Base-by-base conservation (phyloP, 2,797 vertebrate genomes). In the Spea hammondii region DNA sequence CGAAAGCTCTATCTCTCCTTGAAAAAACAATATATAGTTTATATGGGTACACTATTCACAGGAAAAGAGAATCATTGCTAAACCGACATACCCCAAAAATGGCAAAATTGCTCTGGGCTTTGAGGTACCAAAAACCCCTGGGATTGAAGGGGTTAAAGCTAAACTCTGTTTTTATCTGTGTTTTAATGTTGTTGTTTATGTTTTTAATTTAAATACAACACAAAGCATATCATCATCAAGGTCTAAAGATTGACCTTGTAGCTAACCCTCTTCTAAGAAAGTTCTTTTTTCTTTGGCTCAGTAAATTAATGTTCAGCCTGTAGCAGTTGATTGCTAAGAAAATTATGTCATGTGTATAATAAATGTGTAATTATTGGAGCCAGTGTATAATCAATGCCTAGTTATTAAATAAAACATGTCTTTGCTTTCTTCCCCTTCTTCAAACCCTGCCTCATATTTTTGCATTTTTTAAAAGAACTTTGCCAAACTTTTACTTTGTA, bases 271-370 rank as follows among this genome's bases (percentile, higher is more conserved):
- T 48, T 70, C 32, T 74, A 69, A 79, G 71, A 74, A 67, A 59
- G 53, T 53, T 54, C 14, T 64, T 44, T 32, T 59, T 79, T 5
- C 65, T 8, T 49, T 59, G 44, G n/a, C 59, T 67, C 45, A 74
- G 55, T 79, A 68, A 79, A 70, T 75, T 6, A 80, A 64, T 75
- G 45, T 64, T 46, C 49, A 74, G 14, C 49, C 48, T 44, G 78
- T 65, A 65, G 65, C 49, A 74, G 66, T 32, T 80, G 72, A 75
- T 80, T 75, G 78, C 72, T 50, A 32, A 70, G 66, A 75, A 75
- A 75, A 74, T 80, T 70, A 65, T 80, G 66, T 79, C 78, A 79
- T 79, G 66, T 64, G 48, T 45, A 75, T 70, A 80, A 75, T 75
- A 75, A 80, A 75, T 70, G 44, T 45, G 48, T 11, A 65, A 59